Percentiles rank a stretch among this genome's conserved stretches.
These are phyloP conservation scores for Staurois parvus DNA, from an alignment of 2,797 vertebrate species.

Conservation along the genomic window DNA sequence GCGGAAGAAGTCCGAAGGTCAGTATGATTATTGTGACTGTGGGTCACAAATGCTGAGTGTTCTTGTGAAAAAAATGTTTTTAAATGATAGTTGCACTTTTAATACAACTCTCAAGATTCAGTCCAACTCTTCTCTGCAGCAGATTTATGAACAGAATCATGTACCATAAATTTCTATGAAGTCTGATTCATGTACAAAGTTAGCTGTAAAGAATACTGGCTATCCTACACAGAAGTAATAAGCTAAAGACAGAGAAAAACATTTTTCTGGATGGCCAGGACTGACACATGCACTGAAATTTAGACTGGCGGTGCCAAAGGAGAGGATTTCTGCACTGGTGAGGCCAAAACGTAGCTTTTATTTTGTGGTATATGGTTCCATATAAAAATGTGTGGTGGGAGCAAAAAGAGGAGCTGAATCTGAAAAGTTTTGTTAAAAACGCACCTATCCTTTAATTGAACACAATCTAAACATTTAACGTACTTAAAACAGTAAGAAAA, in stretches of 20 bases:
- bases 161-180: neutral
- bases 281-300: neutral
- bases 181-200: neutral
- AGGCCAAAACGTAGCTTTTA: neutral
- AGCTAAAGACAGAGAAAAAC: neutral
- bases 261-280: neutral
- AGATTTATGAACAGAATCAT: neutral
- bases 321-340: neutral
- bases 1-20: conserved; percentile 63
- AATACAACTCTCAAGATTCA: neutral
- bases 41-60: conserved; percentile 32
- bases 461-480: neutral
- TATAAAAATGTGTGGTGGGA: neutral
- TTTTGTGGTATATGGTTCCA: neutral
- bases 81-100: neutral
- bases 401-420: neutral
- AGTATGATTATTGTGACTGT: conserved; percentile 51
- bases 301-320: neutral
- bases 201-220: neutral
- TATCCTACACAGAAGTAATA: neutral
- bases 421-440: neutral
- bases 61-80: conserved; percentile 17
- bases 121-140: neutral
- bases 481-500: neutral
- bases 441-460: neutral